phyloP scores from a whole-genome alignment of 2,113 vertebrate genomes.

The Isichthys henryi region DNA sequence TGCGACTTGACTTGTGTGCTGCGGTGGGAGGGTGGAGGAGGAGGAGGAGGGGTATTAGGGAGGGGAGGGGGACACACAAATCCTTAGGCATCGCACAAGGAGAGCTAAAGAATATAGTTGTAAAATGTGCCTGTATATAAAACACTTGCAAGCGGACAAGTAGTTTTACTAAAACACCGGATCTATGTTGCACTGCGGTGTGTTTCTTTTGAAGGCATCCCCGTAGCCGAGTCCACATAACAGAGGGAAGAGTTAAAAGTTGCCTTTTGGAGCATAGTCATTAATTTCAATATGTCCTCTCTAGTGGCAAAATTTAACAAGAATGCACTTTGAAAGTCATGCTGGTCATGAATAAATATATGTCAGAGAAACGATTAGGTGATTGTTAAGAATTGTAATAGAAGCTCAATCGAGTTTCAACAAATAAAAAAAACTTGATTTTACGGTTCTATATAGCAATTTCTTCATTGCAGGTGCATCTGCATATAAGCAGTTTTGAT shows the following conservation, averaged over 20 bases:
- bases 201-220: not conserved
- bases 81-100: slow-evolving; percentile 23
- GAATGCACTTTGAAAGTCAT: not conserved
- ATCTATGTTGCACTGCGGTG: not conserved
- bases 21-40: slow-evolving; percentile 16
- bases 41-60: slow-evolving; percentile 17
- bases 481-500: not conserved
- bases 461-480: not conserved
- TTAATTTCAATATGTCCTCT: not conserved
- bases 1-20: slow-evolving; percentile 26
- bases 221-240: not conserved
- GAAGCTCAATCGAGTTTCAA: not conserved
- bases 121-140: slow-evolving; percentile 16
- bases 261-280: not conserved
- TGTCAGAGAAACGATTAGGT: not conserved
- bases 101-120: slow-evolving; percentile 19
- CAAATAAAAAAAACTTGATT: not conserved
- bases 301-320: not conserved
- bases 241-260: not conserved
- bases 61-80: slow-evolving; percentile 4
- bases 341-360: not conserved
- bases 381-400: not conserved
- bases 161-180: not conserved
- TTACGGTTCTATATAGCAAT: not conserved
- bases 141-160: not conserved